Evolutionary conservation across 2,888 invertebrate genomes (phyloP).

Genomic region (Pammene aurita): DNA sequence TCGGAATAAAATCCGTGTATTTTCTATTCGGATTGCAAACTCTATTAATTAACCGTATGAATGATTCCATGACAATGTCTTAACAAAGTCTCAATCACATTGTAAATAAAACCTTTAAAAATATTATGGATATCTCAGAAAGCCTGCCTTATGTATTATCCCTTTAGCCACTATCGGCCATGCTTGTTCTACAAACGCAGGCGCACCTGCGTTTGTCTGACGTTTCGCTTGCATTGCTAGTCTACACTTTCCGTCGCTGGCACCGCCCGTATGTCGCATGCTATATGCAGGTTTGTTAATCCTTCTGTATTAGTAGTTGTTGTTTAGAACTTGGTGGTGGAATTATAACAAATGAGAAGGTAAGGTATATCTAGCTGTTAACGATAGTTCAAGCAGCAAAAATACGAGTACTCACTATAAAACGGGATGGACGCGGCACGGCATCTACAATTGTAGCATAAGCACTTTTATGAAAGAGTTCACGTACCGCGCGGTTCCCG

Average conservation of each 20-base stretch:
- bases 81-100: too few relatives aligned
- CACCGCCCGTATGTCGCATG: conserved; percentile 67
- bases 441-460: neutral
- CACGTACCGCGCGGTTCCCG: neutral
- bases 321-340: conserved; percentile 3
- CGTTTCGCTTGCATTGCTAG: conserved; percentile 13
- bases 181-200: conserved; percentile 9
- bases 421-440: neutral
- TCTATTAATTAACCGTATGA: too few relatives aligned
- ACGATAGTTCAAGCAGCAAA: neutral
- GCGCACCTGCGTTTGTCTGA: conserved; percentile 8
- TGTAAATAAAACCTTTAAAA: neutral
- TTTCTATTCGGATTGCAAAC: too few relatives aligned
- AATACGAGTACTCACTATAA: neutral
- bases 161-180: conserved; percentile 11
- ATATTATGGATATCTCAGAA: neutral
- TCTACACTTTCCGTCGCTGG: conserved; percentile 20
- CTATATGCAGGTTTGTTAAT: conserved; percentile 38
- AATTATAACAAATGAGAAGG: conserved; percentile 20
- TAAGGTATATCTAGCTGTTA: neutral
- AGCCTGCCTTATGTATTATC: conserved; percentile 5
- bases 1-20: too few relatives aligned
- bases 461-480: neutral
- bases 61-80: too few relatives aligned
- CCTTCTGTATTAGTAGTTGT: conserved; percentile 13